These are phyloP conservation scores for Diloba caeruleocephala DNA, from an alignment of 2,888 invertebrate species.

Conservation along the genomic window DNA sequence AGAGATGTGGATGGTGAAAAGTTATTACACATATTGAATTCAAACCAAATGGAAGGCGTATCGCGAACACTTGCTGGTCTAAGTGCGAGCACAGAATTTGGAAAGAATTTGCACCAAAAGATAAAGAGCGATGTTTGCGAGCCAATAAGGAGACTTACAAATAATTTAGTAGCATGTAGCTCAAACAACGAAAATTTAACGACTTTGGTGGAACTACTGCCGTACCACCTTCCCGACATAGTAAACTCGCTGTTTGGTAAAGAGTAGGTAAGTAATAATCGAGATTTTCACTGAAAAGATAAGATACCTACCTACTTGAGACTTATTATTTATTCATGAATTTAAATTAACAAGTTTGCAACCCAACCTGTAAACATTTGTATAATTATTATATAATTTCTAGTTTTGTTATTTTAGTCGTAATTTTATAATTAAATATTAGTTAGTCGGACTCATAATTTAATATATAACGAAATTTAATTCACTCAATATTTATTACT, in stretches of 20 bases:
- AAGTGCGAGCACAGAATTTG: constrained; percentile 21
- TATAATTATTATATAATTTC: too few relatives aligned
- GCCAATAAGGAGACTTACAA: constrained; percentile 21
- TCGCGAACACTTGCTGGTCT: constrained; percentile 15
- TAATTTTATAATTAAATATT: too few relatives aligned
- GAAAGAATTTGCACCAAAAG: constrained; percentile 12
- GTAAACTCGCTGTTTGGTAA: constrained; percentile 20
- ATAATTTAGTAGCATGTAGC: constrained; percentile 15
- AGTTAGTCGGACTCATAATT: too few relatives aligned
- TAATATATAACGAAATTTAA: too few relatives aligned
- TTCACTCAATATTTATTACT: too few relatives aligned
- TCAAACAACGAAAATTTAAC: constrained; percentile 41
- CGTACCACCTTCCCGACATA: constrained; percentile 35
- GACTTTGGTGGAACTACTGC: constrained; percentile 29
- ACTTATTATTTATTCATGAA: too few relatives aligned
- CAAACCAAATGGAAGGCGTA: constrained; percentile 24
- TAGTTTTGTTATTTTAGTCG: too few relatives aligned
- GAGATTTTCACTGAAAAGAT: too few relatives aligned
- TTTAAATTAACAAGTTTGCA: too few relatives aligned
- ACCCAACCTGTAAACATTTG: too few relatives aligned
- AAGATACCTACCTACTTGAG: too few relatives aligned
- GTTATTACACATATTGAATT: constrained; percentile 34
- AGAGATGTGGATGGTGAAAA: constrained; percentile 34
- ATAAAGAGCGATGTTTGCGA: constrained; percentile 26
- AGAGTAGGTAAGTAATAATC: background rate